Conservation (phyloP, 2,113 vertebrate species). For the Corapipo altera region DNA sequence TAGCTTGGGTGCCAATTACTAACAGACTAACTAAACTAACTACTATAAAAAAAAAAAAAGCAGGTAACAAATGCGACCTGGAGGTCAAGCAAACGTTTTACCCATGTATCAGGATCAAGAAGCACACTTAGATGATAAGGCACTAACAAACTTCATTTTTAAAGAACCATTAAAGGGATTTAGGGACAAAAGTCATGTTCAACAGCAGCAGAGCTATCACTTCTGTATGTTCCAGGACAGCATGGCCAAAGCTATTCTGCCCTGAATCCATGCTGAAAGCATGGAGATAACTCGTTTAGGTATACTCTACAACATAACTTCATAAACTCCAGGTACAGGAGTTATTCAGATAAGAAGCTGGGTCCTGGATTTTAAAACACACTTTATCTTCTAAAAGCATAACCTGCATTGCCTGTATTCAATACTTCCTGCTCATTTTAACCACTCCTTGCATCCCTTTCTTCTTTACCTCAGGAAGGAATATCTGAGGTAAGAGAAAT, state of each 20-base stretch:
- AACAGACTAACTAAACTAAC: not conserved
- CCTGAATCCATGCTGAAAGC: not conserved
- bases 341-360: not conserved
- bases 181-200: not conserved
- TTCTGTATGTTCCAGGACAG: not conserved
- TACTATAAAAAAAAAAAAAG: not conserved
- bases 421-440: not conserved
- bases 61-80: not conserved
- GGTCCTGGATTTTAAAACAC: not conserved
- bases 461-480: not conserved
- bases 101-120: not conserved
- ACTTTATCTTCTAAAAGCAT: not conserved
- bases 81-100: not conserved
- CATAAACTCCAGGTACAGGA: not conserved
- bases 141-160: not conserved
- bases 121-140: not conserved
- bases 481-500: not conserved
- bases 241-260: not conserved
- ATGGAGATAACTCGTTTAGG: not conserved
- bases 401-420: not conserved
- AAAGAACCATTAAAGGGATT: not conserved
- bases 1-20: not conserved
- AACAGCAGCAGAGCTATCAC: not conserved
- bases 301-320: not conserved
- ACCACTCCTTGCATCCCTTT: not conserved